Evolutionary conservation across 2,888 invertebrate species (phyloP), one percentile per base, ranked within the genome.

Genomic region (Drosophila ustulata): DNA sequence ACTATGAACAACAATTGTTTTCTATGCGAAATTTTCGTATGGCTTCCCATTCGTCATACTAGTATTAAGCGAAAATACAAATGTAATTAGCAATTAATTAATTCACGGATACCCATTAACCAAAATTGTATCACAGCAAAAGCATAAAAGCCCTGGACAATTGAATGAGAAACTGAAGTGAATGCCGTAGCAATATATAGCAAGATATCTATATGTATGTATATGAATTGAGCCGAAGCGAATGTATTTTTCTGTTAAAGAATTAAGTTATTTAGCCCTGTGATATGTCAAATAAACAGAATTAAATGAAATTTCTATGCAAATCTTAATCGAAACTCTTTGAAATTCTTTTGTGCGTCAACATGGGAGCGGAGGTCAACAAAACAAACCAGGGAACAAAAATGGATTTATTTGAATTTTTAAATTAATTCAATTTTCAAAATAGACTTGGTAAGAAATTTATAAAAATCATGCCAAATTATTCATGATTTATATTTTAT

Each of bases 221-320:
- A 51, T 41, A 61, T 46, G 34, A 39, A 65, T 72, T 63, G 68
- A 71, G 81, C 78, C 59, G 13, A 71, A 64, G 66, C 58, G 46
- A 73, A 65, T 86, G 85, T 87, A 89, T 71, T 81, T 78, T 79
- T 79, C 74, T 78, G 76, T 81, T 74, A 81, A 83, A 53, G 63
- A 78, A 75, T 74, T 86, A 89, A 86, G 85, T 79, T 79, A 86
- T 88, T 90, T 91, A 90, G 90, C 90, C 90, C 90, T 90, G 90
- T 90, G 90, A 90, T 90, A 90, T 91, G 90, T 90, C 88, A 83
- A 89, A 89, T 85, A 84, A 77, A 83, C 71, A 87, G 79, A 77
- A 80, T 74, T 75, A 43, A 72, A 70, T 57, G 46, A 46, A 28
- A 76, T 49, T 69, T 68, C 43, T 61, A 67, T 57, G 49, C 46